Evolutionary conservation across 2,888 invertebrate genomes (phyloP), one percentile per base, ranked within the genome.

Genomic region (Synergus japonicus): DNA sequence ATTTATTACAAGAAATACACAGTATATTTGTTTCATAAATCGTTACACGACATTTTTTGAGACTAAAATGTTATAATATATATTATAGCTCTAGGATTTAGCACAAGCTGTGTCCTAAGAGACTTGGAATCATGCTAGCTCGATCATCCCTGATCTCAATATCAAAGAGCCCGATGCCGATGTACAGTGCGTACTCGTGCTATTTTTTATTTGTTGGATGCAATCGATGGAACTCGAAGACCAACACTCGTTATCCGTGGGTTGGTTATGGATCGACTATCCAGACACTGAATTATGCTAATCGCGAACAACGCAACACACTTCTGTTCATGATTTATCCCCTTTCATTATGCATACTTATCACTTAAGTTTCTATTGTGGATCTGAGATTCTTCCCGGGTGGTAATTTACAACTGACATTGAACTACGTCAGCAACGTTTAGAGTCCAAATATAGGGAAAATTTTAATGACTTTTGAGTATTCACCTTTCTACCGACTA

Each of bases 111-210:
- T 2, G 22, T 66, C 66, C 44, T 77, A 63, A 81, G 79, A 78
- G 79, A 79, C 79, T 79, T 77, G 79, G 77, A 78, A 60, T 67
- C 81, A 65, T 77, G 66, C 76, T 79, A 82, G 80, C 78, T 77
- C 76, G 79, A 76, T 81, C 77, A 85, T 83, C 79, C 78, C 81
- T 81, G 84, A 86, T 87, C 86, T 87, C 83, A 87, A 87, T 87
- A 86, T 87, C 86, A 86, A 87, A 86, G 87, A 83, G 76, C 82
- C 87, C 86, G 87, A 83, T 79, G 81, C 81, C 83, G 81, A 81
- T 84, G 83, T 82, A 78, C 79, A 81, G 80, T 81, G 83, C 81
- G 79, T 81, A 79, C 77, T 79, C 78, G 78, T 81, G 76, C 78
- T 82, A 82, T 83, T 84, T 84, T 84, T 84, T 83, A 84, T 84